phyloP scores from a whole-genome alignment of 92 coral and sea anemone genomes.

The Porites evermanni region DNA sequence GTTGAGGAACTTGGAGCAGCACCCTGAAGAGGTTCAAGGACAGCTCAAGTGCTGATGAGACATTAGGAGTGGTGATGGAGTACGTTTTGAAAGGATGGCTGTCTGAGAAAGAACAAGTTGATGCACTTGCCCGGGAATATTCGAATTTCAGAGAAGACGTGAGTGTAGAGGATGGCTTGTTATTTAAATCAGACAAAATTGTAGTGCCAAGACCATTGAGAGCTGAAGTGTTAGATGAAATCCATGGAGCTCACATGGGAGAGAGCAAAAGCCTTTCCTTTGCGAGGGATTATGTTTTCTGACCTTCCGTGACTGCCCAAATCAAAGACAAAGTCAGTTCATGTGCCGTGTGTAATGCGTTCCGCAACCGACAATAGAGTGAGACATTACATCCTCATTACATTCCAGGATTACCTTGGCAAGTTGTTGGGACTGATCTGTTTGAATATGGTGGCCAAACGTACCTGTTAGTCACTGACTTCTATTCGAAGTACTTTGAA shows the following conservation, averaged over 20 bases:
- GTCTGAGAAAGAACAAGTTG: too few species aligned
- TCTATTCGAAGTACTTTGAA: conserved; percentile 66
- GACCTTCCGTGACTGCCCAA: too few species aligned
- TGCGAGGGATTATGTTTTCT: too few species aligned
- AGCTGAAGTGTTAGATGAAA: too few species aligned
- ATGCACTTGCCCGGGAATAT: too few species aligned
- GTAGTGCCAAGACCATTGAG: too few species aligned
- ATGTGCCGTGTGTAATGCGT: conserved; percentile 56
- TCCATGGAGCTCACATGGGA: too few species aligned
- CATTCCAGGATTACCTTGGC: conserved; percentile 71
- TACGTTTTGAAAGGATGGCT: too few species aligned
- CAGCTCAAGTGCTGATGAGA: too few species aligned
- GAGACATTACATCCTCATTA: conserved; percentile 59
- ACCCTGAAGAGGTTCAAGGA: conserved; percentile 19
- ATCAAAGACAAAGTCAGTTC: conserved; percentile 50
- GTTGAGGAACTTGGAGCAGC: conserved; percentile 23
- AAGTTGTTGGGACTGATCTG: conserved; percentile 66
- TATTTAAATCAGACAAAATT: conserved; percentile 42
- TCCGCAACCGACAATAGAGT: conserved; percentile 47
- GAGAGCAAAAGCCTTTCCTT: too few species aligned
- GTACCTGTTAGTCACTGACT: conserved; percentile 55
- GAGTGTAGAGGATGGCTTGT: conserved; percentile 52
- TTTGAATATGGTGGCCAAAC: conserved; percentile 57
- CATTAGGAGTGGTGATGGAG: too few species aligned
- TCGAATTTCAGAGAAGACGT: too few species aligned